These are phyloP conservation scores for Microplitis manilae DNA, from an alignment of 2,888 invertebrate species.

Conservation along the genomic window DNA sequence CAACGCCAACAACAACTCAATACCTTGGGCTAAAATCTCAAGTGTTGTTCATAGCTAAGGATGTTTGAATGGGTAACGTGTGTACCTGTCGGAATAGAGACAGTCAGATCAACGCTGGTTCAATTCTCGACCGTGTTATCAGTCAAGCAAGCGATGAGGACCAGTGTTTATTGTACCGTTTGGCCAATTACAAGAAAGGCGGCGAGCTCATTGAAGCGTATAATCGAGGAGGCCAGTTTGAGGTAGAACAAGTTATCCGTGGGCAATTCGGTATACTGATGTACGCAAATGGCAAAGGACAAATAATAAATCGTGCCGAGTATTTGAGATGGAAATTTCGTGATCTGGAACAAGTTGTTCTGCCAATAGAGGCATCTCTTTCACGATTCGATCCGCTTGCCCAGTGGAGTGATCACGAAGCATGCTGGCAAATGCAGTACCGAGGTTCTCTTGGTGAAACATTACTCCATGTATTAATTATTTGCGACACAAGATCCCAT, in stretches of 20 bases:
- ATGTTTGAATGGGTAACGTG: conserved; percentile 69
- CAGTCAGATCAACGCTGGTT: conserved; percentile 76
- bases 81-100: conserved; percentile 68
- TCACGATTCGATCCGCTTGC: conserved; percentile 90
- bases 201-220: conserved; percentile 92
- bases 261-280: conserved; percentile 91
- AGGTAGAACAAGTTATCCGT: conserved; percentile 87
- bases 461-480: conserved; percentile 93
- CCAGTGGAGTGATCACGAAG: conserved; percentile 91
- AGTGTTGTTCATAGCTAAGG: conserved; percentile 35
- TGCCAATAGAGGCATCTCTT: conserved; percentile 89
- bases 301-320: conserved; percentile 89
- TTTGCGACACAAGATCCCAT: conserved; percentile 91
- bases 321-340: conserved; percentile 92
- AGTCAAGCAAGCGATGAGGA: conserved; percentile 90
- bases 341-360: conserved; percentile 84
- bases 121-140: conserved; percentile 90
- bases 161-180: conserved; percentile 88
- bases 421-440: conserved; percentile 98
- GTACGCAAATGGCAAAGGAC: conserved; percentile 89
- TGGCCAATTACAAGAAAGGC: conserved; percentile 93
- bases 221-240: conserved; percentile 85
- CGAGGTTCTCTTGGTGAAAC: conserved; percentile 96
- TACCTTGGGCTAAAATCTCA: not conserved
- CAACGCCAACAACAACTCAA: not conserved